Conservation (phyloP, 1,140 invertebrate genomes). For the Zaprionus ornatus region DNA sequence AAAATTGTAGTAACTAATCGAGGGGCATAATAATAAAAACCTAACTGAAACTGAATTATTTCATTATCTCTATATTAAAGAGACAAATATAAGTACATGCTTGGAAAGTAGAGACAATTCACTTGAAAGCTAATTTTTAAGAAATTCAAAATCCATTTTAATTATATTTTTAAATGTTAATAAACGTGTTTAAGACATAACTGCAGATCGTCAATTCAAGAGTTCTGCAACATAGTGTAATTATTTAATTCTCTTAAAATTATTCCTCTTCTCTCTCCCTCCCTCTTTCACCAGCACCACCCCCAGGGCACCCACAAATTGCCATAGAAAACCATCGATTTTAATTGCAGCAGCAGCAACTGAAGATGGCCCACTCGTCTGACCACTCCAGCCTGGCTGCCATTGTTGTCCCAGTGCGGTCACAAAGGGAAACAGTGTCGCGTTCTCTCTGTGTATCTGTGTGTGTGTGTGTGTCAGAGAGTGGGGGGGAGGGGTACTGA, state of each 20-base stretch:
- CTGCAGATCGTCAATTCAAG: too few species aligned
- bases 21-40: too few species aligned
- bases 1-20: too few species aligned
- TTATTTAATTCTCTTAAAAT: conserved; percentile 1
- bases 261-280: neutral
- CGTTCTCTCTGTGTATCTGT: neutral
- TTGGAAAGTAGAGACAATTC: too few species aligned
- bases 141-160: too few species aligned
- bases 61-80: too few species aligned
- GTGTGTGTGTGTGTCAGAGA: conserved; percentile 15
- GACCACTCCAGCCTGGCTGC: conserved; percentile 23
- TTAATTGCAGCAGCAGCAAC: conserved; percentile 14
- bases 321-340: conserved; percentile 22
- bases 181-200: too few species aligned
- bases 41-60: too few species aligned
- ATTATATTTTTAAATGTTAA: too few species aligned
- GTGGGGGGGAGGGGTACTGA: neutral
- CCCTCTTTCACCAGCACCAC: too few species aligned
- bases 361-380: conserved; percentile 23
- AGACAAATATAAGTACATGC: too few species aligned
- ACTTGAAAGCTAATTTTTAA: too few species aligned
- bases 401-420: conserved; percentile 41
- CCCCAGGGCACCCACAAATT: neutral
- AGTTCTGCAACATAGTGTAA: neutral
- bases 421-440: conserved; percentile 57